Conservation (phyloP, 2,113 vertebrate genomes). For the Rhadina sibilatrix region DNA sequence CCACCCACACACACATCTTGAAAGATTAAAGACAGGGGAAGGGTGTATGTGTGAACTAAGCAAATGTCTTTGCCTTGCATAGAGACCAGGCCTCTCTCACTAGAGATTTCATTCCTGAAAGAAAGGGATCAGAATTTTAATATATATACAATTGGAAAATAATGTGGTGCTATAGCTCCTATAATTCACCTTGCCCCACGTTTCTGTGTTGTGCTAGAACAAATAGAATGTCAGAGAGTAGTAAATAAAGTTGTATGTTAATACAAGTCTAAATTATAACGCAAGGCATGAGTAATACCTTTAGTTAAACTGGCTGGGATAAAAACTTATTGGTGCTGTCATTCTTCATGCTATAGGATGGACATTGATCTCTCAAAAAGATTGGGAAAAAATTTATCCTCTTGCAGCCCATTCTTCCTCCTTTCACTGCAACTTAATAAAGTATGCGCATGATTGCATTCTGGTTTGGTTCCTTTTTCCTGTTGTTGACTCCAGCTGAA, state of each 20-base stretch:
- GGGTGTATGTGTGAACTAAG: background rate
- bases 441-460: background rate
- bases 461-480: background rate
- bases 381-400: background rate
- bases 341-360: background rate
- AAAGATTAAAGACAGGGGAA: background rate
- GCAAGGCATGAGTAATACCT: background rate
- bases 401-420: background rate
- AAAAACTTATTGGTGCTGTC: background rate
- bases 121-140: background rate
- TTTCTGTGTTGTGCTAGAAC: background rate
- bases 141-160: background rate
- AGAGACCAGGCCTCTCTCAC: background rate
- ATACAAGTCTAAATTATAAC: background rate
- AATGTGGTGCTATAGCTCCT: background rate
- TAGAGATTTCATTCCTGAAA: background rate
- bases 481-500: background rate
- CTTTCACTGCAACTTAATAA: background rate
- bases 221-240: constrained; percentile 2
- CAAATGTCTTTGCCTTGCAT: background rate
- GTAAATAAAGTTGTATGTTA: constrained; percentile 4
- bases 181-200: background rate
- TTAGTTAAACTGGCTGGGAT: background rate
- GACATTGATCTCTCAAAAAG: background rate
- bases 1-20: background rate